These are phyloP conservation scores for Tholera decimalis DNA, from an alignment of 2,888 invertebrate species.

Conservation along the genomic window DNA sequence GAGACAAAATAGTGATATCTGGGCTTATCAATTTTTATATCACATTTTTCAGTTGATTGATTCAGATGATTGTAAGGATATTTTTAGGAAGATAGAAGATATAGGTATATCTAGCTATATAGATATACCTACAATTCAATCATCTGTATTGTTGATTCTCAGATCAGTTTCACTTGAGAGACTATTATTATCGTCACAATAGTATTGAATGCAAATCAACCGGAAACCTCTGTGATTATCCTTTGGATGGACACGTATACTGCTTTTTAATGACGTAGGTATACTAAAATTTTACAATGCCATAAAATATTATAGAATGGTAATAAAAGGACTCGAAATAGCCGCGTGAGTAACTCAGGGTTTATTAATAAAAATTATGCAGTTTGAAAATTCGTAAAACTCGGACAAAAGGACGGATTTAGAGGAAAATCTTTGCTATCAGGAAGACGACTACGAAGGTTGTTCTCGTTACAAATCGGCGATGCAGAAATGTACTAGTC, in stretches of 20 bases:
- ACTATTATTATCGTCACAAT: slow-evolving; percentile 70
- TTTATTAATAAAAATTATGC: slow-evolving; percentile 26
- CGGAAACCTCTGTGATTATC: slow-evolving; percentile 73
- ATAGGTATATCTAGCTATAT: slow-evolving; percentile 14
- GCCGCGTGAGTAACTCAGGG: background rate
- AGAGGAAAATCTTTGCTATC: slow-evolving; percentile 63
- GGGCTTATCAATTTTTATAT: background rate
- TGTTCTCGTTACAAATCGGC: slow-evolving; percentile 69
- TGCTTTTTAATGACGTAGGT: slow-evolving; percentile 46
- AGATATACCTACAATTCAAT: no score
- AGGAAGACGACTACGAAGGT: slow-evolving; percentile 72
- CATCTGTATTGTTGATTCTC: slow-evolving; percentile 36
- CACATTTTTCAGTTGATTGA: background rate
- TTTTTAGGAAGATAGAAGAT: slow-evolving; percentile 12
- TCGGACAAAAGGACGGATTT: slow-evolving; percentile 41
- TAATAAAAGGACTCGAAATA: slow-evolving; percentile 45
- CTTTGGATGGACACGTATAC: slow-evolving; percentile 61
- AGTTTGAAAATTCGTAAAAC: slow-evolving; percentile 31
- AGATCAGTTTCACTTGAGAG: slow-evolving; percentile 55
- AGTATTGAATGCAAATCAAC: slow-evolving; percentile 83
- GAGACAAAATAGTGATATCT: background rate
- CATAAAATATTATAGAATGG: slow-evolving; percentile 52
- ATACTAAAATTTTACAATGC: slow-evolving; percentile 51
- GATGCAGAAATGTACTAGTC: slow-evolving; percentile 65
- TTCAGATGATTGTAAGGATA: background rate